phyloP scores from a whole-genome alignment of 2,113 vertebrate species.

The Nematolebias whitei region DNA sequence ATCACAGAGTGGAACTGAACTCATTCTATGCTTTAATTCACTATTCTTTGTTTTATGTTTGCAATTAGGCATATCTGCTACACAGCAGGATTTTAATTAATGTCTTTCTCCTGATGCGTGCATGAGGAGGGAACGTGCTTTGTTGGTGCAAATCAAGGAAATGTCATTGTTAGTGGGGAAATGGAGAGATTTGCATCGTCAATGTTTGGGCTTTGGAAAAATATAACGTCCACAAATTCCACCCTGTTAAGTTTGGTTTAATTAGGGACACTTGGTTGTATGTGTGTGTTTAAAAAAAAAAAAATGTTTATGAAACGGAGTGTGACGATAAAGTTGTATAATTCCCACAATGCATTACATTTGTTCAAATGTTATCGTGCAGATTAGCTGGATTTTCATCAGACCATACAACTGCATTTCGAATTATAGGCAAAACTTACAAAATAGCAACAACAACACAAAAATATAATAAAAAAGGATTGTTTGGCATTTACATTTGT shows the following conservation, averaged over 20 bases:
- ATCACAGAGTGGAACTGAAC: slow-evolving; percentile 58
- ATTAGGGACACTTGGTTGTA: slow-evolving; percentile 37
- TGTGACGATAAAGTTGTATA: too few species aligned
- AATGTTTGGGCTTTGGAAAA: slow-evolving; percentile 22
- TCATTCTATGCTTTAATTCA: slow-evolving; percentile 66
- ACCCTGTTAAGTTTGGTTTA: slow-evolving; percentile 30
- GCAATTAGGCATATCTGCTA: slow-evolving; percentile 69
- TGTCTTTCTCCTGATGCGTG: slow-evolving; percentile 34
- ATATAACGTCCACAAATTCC: slow-evolving; percentile 30
- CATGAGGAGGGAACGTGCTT: slow-evolving; percentile 44
- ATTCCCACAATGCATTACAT: background rate
- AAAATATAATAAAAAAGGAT: too few species aligned
- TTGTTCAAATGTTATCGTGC: background rate
- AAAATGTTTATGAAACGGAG: slow-evolving; percentile 3
- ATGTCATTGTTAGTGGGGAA: slow-evolving; percentile 69
- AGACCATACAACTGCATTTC: background rate
- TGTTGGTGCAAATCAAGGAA: slow-evolving; percentile 56
- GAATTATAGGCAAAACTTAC: background rate
- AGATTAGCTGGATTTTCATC: background rate
- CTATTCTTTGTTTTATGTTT: slow-evolving; percentile 67
- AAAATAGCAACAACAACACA: background rate
- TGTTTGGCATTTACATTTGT: too few species aligned
- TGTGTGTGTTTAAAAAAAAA: too few species aligned
- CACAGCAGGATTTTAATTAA: slow-evolving; percentile 81
- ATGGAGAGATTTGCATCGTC: slow-evolving; percentile 29